Percentiles rank a stretch among this genome's conserved stretches.
These are phyloP conservation scores for Nilaparvata lugens DNA, from an alignment of 1,140 invertebrate genomes.

Conservation along the genomic window DNA sequence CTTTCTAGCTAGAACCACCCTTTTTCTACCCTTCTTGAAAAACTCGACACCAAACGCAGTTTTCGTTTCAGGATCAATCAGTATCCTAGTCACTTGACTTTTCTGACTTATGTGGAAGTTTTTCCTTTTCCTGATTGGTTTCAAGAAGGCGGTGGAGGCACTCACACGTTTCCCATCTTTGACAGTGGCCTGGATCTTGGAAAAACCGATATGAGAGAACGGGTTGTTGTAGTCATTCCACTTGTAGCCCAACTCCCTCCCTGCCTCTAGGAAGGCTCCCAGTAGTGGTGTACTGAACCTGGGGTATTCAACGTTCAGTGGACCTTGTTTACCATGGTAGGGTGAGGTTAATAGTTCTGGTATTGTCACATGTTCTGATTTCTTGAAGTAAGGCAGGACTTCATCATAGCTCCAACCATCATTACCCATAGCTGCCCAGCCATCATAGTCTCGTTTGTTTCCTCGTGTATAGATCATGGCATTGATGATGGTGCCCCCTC, in stretches of 20 bases:
- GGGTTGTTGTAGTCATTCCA: conserved; percentile 43
- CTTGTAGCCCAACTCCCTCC: conserved; percentile 39
- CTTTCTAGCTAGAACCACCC: conserved; percentile 13
- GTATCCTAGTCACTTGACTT: conserved; percentile 41
- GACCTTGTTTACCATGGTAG: conserved; percentile 29
- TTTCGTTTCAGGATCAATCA: conserved; percentile 44
- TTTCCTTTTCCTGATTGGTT: conserved; percentile 38
- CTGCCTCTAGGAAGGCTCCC: conserved; percentile 41
- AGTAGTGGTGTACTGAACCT: conserved; percentile 26
- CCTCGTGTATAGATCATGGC: conserved; percentile 85
- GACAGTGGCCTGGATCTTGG: conserved; percentile 31
- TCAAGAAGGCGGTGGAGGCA: conserved; percentile 46
- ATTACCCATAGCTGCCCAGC: conserved; percentile 59
- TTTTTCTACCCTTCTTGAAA: conserved; percentile 28
- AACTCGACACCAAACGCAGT: conserved; percentile 46
- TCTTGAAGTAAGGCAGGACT: conserved; percentile 50
- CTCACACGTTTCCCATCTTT: conserved; percentile 42
- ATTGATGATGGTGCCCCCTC: conserved; percentile 71
- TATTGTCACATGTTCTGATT: conserved; percentile 35
- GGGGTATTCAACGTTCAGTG: conserved; percentile 24
- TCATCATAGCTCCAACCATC: conserved; percentile 47
- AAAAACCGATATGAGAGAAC: conserved; percentile 36
- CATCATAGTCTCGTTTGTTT: conserved; percentile 61
- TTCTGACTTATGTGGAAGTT: conserved; percentile 47
- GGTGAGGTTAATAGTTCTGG: conserved; percentile 31